Conservation (phyloP, 1,140 invertebrate genomes). For the Philotrypesis tridentata region DNA sequence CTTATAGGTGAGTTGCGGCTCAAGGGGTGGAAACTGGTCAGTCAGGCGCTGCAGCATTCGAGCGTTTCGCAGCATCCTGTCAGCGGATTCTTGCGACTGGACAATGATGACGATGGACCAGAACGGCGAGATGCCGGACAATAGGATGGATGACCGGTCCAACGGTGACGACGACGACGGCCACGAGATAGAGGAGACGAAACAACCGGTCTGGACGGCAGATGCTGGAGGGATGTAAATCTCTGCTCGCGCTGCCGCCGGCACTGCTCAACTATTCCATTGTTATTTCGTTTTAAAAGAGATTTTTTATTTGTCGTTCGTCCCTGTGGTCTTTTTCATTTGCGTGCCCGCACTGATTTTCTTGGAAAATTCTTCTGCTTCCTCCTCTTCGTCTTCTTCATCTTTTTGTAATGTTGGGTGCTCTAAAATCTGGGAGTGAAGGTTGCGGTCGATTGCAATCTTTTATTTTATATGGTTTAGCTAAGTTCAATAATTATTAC, state of each 20-base stretch:
- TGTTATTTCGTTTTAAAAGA: neutral
- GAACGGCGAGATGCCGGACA: constrained; percentile 63
- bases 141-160: constrained; percentile 53
- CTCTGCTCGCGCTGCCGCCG: too few relatives aligned
- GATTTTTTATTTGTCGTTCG: neutral
- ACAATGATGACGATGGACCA: constrained; percentile 63
- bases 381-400: too few relatives aligned
- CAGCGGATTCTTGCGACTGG: constrained; percentile 50
- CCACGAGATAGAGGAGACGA: constrained; percentile 31
- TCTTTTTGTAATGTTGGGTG: too few relatives aligned
- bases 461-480: too few relatives aligned
- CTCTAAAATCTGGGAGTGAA: too few relatives aligned
- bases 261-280: neutral
- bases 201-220: constrained; percentile 45
- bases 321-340: neutral
- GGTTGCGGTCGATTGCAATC: too few relatives aligned
- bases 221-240: constrained; percentile 44
- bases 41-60: constrained; percentile 47
- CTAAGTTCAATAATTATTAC: too few relatives aligned
- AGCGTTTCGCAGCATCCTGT: constrained; percentile 45
- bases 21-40: constrained; percentile 55
- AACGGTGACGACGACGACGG: constrained; percentile 41
- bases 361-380: too few relatives aligned
- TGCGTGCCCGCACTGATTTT: neutral
- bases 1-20: constrained; percentile 36